Percentiles rank a stretch among this genome's conserved stretches.
Evolutionary conservation across 2,113 vertebrate species (phyloP).

Genomic region (Epinephelus cyanopodus): DNA sequence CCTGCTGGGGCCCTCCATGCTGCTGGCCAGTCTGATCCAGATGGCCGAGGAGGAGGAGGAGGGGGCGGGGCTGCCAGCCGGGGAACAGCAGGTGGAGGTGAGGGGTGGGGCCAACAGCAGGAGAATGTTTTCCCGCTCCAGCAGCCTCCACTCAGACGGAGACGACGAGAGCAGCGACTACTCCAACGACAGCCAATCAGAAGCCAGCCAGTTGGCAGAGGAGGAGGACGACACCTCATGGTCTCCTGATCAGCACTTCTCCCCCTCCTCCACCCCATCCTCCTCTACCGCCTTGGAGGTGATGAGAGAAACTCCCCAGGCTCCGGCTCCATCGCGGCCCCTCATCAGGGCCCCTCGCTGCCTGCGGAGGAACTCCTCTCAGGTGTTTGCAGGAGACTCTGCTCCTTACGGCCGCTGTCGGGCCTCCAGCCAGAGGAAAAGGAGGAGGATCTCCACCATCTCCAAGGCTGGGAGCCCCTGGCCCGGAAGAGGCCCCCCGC

Average conservation of each 20-base stretch:
- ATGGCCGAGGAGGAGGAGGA: constrained; percentile 78
- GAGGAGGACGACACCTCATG: constrained; percentile 52
- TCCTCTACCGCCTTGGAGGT: constrained; percentile 19
- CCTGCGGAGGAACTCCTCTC: constrained; percentile 86
- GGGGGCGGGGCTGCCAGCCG: not conserved
- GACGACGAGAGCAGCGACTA: constrained; percentile 50
- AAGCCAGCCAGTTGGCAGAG: constrained; percentile 55
- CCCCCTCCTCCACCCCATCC: not conserved
- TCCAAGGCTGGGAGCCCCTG: constrained; percentile 78
- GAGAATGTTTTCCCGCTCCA: constrained; percentile 56
- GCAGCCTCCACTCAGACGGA: constrained; percentile 71
- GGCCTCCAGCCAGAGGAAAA: constrained; percentile 81
- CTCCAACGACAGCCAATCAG: constrained; percentile 68
- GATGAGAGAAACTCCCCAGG: constrained; percentile 3
- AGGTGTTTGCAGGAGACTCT: constrained; percentile 73
- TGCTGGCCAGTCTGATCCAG: constrained; percentile 87
- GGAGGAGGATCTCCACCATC: constrained; percentile 77
- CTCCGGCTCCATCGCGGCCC: accelerated
- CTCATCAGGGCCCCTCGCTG: constrained; percentile 76
- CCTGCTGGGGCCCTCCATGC: constrained; percentile 85
- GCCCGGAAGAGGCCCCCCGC: constrained; percentile 65
- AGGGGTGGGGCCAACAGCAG: constrained; percentile 37
- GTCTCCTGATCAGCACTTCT: constrained; percentile 4
- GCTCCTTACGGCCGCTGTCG: constrained; percentile 64
- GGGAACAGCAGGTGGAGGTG: constrained; percentile 73